Evolutionary conservation across 2,797 vertebrate genomes (phyloP), one percentile per base, ranked within the genome.

Genomic region (Cyclopterus lumpus): DNA sequence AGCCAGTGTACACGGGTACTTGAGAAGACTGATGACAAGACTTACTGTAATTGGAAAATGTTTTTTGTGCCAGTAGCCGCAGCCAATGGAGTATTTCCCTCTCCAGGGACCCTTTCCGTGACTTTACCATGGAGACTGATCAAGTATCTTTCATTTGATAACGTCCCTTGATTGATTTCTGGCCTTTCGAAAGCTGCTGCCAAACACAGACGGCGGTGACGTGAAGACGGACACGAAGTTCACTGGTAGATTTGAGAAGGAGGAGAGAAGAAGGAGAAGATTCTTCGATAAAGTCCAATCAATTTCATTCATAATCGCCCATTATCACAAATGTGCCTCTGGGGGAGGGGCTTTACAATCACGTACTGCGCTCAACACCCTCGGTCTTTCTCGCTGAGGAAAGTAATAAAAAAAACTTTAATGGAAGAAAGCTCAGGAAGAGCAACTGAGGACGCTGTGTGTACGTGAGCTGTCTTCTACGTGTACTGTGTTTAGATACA

Each of bases 21-120:
- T 61, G 69, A 91, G 77, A 84, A 87, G 83, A 83, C 51, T 61
- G 81, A 87, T 81, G 86, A 90, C 86, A 86, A 79, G 66, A 75
- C 55, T 86, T 83, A 83, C 61, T 78, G 72, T 75, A 73, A 86
- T 72, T 85, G 77, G 20, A 83, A 85, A 88, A 79, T 77, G 58
- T 48, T 66, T 85, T 84, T 75, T 62, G 36, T 81, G 81, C 83
- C 79, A 90, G 69, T 67, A 71, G 75, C 59, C 71, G 48, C 68
- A 67, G 62, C 36, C 54, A 59, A 58, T 79, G 1, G 16, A 83
- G 67, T 66, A 54, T 67, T 74, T 80, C 61, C 42, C 5, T 49
- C 57, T 67, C 53, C 67, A 63, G 49, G 12, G 26, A 53, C 16
- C 55, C 40, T 70, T 68, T 77, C 69, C 81, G 73, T 67, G 7